Base-by-base conservation (phyloP, 2,888 invertebrate genomes). In the Mythimna impura region DNA sequence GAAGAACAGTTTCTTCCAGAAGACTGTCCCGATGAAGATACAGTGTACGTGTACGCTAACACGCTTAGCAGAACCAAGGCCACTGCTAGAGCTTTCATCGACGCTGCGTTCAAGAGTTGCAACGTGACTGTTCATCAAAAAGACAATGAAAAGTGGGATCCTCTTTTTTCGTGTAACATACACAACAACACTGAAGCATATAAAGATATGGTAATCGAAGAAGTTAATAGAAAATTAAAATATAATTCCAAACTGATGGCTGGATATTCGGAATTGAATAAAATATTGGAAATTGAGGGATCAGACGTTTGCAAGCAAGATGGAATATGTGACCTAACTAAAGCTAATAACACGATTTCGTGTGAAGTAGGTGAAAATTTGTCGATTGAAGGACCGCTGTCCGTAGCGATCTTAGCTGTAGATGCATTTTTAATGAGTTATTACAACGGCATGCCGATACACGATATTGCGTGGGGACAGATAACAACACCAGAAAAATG, bases 391-490 rank as follows among this genome's bases (percentile, higher is more conserved):
- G 83, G 85, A 43, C 62, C 83, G 6, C 30, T 80, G 9, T 4
- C 8, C 0, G 65, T 83, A 25, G 73, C 57, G 0, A 55, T 58
- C 62, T 25, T 9, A 2, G 73, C 47, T 52, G 0, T 81, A 2
- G 86, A 86, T 12, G 52, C 64, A 4, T 86, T 86, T 57, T 40
- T 58, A 9, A 78, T 78, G 79, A 73, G 55, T 30, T 86, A 75
- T 61, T 86, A 79, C 36, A 30, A 77, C 5, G 78, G 80, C 3
- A 4, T 71, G 14, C 76, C 80, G 0, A 34, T 82, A 34, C 50
- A 81, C 50, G 64, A 84, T 20, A 63, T 86, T 43, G 86, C 80
- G 36, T 86, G 81, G 86, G 86, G 84, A 12, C 68, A 75, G 58
- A 66, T 83, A 9, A 74, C 34, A 34, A 67, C 76, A 9, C 72